Conservation (phyloP, 1,140 invertebrate genomes). For the Homarus americanus region DNA sequence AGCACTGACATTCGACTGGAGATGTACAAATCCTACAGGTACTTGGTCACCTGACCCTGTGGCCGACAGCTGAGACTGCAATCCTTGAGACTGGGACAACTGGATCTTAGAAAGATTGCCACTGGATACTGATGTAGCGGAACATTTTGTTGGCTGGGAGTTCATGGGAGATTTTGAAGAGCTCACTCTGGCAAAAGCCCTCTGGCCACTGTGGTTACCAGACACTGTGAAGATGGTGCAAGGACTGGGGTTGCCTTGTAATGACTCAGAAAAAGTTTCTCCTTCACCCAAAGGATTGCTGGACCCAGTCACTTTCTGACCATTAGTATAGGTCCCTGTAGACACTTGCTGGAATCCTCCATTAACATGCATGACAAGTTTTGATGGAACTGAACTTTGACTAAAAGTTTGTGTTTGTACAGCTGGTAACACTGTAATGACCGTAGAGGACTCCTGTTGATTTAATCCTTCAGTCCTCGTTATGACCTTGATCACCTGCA, state of each 20-base stretch:
- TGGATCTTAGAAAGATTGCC: neutral
- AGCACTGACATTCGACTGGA: neutral
- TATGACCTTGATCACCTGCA: constrained; percentile 47
- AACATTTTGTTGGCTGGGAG: neutral
- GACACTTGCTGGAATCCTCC: constrained; percentile 33
- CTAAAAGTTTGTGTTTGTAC: constrained; percentile 1
- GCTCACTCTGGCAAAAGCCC: neutral
- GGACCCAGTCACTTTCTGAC: neutral
- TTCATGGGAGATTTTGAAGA: neutral
- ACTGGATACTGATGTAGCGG: neutral
- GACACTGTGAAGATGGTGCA: constrained; percentile 35
- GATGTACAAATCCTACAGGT: neutral
- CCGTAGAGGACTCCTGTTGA: constrained; percentile 32
- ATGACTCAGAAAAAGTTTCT: neutral
- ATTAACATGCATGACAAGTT: neutral
- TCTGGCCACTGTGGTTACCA: constrained; percentile 4
- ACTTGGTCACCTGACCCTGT: neutral
- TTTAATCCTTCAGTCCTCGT: constrained; percentile 36
- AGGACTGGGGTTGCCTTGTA: neutral
- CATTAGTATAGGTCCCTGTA: constrained; percentile 6
- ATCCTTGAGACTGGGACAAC: neutral
- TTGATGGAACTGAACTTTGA: neutral
- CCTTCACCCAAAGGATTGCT: neutral
- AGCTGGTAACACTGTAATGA: constrained; percentile 43
- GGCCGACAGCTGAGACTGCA: neutral